Percentiles rank a stretch among this genome's conserved stretches.
Conservation (phyloP, 1,140 invertebrate genomes). For the Eufriesea mexicana region DNA sequence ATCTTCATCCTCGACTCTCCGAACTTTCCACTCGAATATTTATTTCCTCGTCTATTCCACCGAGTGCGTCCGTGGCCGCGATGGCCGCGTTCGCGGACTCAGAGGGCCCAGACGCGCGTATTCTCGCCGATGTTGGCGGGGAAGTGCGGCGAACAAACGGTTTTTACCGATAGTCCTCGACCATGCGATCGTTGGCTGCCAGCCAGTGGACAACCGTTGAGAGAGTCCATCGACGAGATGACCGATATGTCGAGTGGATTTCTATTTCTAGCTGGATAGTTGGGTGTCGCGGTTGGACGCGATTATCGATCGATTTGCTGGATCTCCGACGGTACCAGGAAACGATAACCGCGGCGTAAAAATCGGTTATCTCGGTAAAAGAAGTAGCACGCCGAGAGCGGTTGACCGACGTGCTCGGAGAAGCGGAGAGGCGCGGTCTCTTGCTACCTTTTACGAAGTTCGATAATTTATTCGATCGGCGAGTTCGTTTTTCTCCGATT, state of each 20-base stretch:
- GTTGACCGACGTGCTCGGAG: neutral
- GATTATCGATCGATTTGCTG: neutral
- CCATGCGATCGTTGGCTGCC: too few relatives aligned
- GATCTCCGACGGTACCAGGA: neutral
- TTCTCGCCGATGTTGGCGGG: too few relatives aligned
- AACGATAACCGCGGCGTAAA: too few relatives aligned
- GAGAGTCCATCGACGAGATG: neutral
- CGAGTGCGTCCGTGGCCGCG: neutral
- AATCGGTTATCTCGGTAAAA: neutral
- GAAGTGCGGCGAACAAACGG: too few relatives aligned
- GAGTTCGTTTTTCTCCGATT: neutral
- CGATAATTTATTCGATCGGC: neutral
- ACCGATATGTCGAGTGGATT: neutral
- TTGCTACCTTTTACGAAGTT: neutral
- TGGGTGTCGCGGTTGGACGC: neutral
- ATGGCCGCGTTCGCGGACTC: neutral
- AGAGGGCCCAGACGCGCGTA: too few relatives aligned
- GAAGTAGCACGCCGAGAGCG: neutral
- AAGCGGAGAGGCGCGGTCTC: neutral
- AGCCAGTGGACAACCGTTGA: neutral
- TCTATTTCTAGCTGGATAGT: neutral
- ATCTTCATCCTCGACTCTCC: slow-evolving; percentile 31
- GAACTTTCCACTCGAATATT: slow-evolving; percentile 18
- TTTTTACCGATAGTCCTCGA: too few relatives aligned
- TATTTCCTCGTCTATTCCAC: neutral